These are phyloP conservation scores for Tholera decimalis DNA, from an alignment of 2,888 invertebrate species.

Conservation along the genomic window DNA sequence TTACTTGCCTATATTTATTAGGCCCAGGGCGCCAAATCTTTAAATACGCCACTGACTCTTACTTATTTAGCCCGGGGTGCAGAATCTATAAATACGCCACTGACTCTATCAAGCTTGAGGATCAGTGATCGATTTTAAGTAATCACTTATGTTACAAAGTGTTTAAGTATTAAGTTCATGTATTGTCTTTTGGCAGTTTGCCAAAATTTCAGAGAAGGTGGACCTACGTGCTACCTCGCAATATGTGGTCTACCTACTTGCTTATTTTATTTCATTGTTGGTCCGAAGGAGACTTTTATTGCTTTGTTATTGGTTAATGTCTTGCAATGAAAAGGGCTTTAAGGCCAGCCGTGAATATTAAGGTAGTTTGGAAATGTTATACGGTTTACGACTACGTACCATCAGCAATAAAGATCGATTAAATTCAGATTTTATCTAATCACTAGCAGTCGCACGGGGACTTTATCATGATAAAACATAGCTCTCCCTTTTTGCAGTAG, in stretches of 20 bases:
- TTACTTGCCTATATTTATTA: no score
- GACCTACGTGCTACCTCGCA: constrained; percentile 15
- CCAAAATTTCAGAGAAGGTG: constrained; percentile 30
- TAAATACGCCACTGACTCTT: no score
- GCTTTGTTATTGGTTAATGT: constrained; percentile 42
- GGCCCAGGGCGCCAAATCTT: no score
- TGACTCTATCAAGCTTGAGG: not conserved
- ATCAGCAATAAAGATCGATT: not conserved
- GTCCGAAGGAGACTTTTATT: constrained; percentile 20
- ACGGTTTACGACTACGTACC: no score
- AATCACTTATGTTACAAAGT: constrained; percentile 11
- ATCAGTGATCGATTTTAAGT: not conserved
- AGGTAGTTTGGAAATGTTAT: not conserved
- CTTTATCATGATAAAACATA: no score
- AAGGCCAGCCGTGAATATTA: constrained; percentile 18
- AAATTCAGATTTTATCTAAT: not conserved
- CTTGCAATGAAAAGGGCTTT: constrained; percentile 21
- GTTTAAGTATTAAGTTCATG: constrained; percentile 6
- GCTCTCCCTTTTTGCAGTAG: no score
- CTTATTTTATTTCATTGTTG: constrained; percentile 21
- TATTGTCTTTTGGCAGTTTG: constrained; percentile 19
- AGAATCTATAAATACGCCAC: not conserved
- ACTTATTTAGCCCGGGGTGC: not conserved
- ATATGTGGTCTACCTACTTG: constrained; percentile 25
- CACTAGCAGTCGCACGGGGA: no score